Conservation (phyloP, 2,888 invertebrate species). For the Prostheceraeus crozeri region DNA sequence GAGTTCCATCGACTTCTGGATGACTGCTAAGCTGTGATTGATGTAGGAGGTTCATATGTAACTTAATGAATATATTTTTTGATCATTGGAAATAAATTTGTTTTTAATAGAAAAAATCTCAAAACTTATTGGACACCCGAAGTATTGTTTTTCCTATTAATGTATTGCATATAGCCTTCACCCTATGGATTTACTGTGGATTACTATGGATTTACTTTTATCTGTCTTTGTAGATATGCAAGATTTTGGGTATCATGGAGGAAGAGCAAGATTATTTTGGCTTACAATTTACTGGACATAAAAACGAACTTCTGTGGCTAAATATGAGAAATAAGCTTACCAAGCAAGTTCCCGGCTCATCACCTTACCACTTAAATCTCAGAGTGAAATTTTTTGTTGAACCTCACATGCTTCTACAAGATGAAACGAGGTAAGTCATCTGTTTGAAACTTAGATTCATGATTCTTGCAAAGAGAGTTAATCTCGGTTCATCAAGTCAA, state of each 20-base stretch:
- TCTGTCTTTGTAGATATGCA: slow-evolving; percentile 66
- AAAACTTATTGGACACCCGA: no score
- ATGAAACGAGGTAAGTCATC: slow-evolving; percentile 69
- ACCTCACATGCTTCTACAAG: slow-evolving; percentile 75
- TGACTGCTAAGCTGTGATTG: no score
- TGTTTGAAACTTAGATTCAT: not conserved
- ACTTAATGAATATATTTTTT: no score
- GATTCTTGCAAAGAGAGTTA: no score
- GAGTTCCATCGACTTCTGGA: no score
- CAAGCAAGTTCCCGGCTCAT: slow-evolving; percentile 64
- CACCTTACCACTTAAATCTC: slow-evolving; percentile 65
- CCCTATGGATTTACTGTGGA: no score
- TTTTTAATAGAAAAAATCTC: no score
- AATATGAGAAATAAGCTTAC: slow-evolving; percentile 75
- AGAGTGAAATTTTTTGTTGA: slow-evolving; percentile 84
- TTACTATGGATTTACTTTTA: not conserved
- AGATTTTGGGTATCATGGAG: slow-evolving; percentile 68
- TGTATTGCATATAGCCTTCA: no score
- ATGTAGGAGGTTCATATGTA: no score
- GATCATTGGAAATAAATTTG: no score
- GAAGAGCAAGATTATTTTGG: slow-evolving; percentile 70
- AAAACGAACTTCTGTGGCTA: slow-evolving; percentile 73
- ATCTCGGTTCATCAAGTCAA: no score
- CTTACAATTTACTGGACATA: slow-evolving; percentile 65
- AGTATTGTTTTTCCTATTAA: no score